Percentiles rank a stretch among this genome's conserved stretches.
These are phyloP conservation scores for Epizoanthus scotinus DNA, from an alignment of 92 coral and sea anemone genomes.

Conservation along the genomic window DNA sequence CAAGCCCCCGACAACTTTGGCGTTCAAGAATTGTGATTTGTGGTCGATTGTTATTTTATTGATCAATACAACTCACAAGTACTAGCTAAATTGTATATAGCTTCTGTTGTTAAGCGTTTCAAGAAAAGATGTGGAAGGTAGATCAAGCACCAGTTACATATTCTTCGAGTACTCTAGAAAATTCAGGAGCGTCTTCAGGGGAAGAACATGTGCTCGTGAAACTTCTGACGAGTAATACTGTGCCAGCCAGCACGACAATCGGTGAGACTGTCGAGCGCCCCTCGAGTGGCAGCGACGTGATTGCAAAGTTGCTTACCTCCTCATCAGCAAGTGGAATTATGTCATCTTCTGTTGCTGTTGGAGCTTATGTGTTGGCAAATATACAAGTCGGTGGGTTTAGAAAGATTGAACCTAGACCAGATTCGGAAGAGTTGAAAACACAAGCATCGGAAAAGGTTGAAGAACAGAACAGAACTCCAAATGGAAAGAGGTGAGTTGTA, in stretches of 20 bases:
- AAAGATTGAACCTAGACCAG: slow-evolving; percentile 95
- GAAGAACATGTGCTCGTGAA: slow-evolving; percentile 37
- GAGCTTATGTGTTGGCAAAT: slow-evolving; percentile 43
- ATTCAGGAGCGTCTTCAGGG: slow-evolving; percentile 19
- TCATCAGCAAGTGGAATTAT: slow-evolving; percentile 28
- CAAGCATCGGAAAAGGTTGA: slow-evolving; percentile 36
- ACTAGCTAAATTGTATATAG: too few species aligned
- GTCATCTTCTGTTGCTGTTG: slow-evolving; percentile 18
- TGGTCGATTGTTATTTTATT: too few species aligned
- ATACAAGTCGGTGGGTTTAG: slow-evolving; percentile 69
- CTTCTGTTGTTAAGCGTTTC: background rate
- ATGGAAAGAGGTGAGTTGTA: slow-evolving; percentile 39
- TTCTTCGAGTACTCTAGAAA: slow-evolving; percentile 12
- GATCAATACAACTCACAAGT: too few species aligned
- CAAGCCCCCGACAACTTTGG: too few species aligned
- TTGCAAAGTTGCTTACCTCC: slow-evolving; percentile 65
- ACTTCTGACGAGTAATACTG: slow-evolving; percentile 27
- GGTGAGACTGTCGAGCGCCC: slow-evolving; percentile 6
- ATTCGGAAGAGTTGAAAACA: slow-evolving; percentile 37
- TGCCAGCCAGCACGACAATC: background rate
- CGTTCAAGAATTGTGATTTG: too few species aligned
- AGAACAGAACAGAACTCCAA: slow-evolving; percentile 39
- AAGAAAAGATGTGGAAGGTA: slow-evolving; percentile 21
- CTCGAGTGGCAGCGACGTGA: slow-evolving; percentile 48
- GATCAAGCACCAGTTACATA: slow-evolving; percentile 5